A percentile compares a stretch with the other conserved stretches of the same genome.
Conservation (phyloP, 2,113 vertebrate species). For the Arizona elegans region DNA sequence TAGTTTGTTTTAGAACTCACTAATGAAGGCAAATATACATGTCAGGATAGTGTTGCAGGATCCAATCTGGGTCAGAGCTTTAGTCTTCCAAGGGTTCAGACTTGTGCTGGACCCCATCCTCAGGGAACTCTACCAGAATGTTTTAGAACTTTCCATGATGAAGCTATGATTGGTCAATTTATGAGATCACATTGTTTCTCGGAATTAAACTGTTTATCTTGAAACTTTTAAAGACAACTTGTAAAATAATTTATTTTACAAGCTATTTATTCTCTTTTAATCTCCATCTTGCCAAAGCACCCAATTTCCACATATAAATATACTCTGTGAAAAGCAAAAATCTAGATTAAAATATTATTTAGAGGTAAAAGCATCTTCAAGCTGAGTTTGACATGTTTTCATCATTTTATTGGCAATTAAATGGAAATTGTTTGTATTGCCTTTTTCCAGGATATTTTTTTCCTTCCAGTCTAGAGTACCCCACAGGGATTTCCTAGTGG, state of each 20-base stretch:
- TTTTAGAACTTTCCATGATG: background rate
- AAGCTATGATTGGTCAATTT: background rate
- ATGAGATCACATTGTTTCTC: background rate
- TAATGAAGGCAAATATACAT: background rate
- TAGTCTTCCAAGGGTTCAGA: background rate
- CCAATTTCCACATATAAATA: fast-evolving
- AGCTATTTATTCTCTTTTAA: background rate
- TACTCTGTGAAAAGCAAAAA: background rate
- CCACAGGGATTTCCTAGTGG: background rate
- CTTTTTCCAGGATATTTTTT: background rate
- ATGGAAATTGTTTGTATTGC: background rate
- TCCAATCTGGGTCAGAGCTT: background rate
- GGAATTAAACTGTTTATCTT: constrained; percentile 23
- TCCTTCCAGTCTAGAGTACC: background rate
- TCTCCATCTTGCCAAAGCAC: background rate
- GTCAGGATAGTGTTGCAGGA: background rate
- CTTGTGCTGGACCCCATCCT: background rate
- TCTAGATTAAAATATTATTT: background rate
- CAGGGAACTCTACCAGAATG: background rate
- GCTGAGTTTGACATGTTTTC: fast-evolving
- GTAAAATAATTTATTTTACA: background rate
- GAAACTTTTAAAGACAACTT: background rate
- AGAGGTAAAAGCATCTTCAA: background rate
- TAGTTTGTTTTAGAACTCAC: background rate
- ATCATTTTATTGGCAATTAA: background rate